Evolutionary conservation across 2,888 invertebrate species (phyloP), one percentile per base, ranked within the genome.

Genomic region (Tholera decimalis): DNA sequence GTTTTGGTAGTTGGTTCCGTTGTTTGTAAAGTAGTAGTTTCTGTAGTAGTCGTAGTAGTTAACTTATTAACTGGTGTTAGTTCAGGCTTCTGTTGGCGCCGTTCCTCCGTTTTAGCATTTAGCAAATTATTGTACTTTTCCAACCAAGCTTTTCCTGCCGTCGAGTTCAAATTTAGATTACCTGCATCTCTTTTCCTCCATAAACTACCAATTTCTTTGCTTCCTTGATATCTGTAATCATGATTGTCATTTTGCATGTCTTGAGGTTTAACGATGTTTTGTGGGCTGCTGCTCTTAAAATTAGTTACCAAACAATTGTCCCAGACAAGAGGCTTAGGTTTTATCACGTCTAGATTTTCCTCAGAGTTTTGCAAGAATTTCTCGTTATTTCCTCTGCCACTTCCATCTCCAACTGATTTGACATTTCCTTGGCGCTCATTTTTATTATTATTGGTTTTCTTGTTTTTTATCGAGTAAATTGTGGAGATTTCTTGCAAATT

Each of bases 401-500:
- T 87, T 85, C 68, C 65, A 77, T 85, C 74, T 74, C 77, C 73
- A 84, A 85, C 78, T 79, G 86, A 91, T 87, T 91, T 71, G 58
- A 73, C 74, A 71, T 88, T 89, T 87, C 79, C 87, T 80, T 80
- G 82, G 65, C 74, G 80, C 72, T 68, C 80, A 70, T 83, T 82
- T 73, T 84, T 84, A 80, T 85, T 74, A 84, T 89, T 88, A 90
- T 89, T 88, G 77, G 83, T 84, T 83, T 85, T 86, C 79, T 87
- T 83, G 79, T 87, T 85, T 83, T 83, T 83, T 76, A 82, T 70
- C 79, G 84, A 79, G 88, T 89, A 88, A 92, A 88, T 86, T 85
- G 91, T 85, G 73, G 87, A 89, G 88, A 92, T 93, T 93, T 91
- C 88, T 87, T 88, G 92, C 90, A 90, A 92, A 93, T 94, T 89